A percentile compares a stretch with the other conserved stretches of the same genome.
Evolutionary conservation across 2,888 invertebrate genomes (phyloP).

Genomic region (Amphipoea oculea): DNA sequence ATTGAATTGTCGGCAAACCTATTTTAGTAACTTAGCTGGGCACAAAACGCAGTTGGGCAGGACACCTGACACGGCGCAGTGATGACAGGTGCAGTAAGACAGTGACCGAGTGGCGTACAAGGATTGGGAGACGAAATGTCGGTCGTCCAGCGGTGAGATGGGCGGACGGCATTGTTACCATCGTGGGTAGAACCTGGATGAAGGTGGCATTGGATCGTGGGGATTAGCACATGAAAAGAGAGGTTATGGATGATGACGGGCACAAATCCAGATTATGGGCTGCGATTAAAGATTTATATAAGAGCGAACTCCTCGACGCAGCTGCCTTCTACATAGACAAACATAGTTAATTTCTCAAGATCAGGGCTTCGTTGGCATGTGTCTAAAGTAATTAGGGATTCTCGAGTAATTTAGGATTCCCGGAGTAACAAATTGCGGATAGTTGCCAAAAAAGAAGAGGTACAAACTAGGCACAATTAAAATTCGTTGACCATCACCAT

Average conservation of each 20-base stretch:
- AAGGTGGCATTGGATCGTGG: background rate
- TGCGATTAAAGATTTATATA: background rate
- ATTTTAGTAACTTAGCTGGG: background rate
- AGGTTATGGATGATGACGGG: background rate
- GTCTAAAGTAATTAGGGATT: conserved; percentile 30
- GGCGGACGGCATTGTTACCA: background rate
- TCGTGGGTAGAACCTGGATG: background rate
- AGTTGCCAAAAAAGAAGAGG: conserved; percentile 8
- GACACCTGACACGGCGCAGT: background rate
- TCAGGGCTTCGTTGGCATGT: conserved; percentile 29
- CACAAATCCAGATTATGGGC: too few species aligned
- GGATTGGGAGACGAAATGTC: background rate
- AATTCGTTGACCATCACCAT: conserved; percentile 6
- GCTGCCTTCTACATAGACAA: background rate
- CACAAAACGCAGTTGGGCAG: background rate
- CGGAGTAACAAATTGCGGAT: conserved; percentile 8
- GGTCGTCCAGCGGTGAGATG: background rate
- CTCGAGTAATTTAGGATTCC: conserved; percentile 15
- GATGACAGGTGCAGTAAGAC: background rate
- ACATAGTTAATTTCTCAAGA: conserved; percentile 9
- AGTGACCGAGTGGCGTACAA: background rate
- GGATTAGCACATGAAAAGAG: background rate
- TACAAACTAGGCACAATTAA: conserved; percentile 15
- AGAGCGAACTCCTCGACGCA: background rate
- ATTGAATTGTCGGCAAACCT: background rate